phyloP scores from a whole-genome alignment of 2,797 vertebrate genomes.

The Tapera naevia region DNA sequence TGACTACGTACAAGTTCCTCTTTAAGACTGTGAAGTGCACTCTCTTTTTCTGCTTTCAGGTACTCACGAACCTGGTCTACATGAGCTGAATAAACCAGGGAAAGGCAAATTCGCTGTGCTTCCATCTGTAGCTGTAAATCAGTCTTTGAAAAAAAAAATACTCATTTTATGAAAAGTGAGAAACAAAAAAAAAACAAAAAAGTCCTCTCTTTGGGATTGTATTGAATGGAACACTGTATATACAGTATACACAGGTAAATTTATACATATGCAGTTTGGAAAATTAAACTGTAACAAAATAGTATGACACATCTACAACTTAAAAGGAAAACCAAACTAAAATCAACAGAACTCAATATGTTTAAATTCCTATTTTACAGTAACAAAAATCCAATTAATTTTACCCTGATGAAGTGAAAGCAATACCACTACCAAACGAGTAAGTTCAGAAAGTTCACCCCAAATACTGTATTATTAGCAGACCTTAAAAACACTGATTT shows the following conservation, averaged over 20 bases:
- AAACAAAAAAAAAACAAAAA: not conserved
- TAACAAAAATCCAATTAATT: not conserved
- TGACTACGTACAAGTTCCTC: constrained; percentile 76
- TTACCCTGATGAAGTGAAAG: not conserved
- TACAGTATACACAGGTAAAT: not conserved
- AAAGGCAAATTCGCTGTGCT: constrained; percentile 92
- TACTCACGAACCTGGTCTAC: constrained; percentile 84
- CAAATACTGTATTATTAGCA: not conserved
- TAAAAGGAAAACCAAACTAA: not conserved
- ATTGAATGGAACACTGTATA: not conserved
- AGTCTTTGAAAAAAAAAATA: constrained; percentile 73
- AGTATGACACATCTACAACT: not conserved
- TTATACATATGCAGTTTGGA: not conserved
- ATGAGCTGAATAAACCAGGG: constrained; percentile 90
- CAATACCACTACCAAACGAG: accelerated
- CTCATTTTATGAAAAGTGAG: not conserved
- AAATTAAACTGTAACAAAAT: not conserved
- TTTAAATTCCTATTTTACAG: not conserved
- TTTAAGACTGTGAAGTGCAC: constrained; percentile 77
- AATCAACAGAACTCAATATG: not conserved
- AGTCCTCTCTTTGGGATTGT: not conserved
- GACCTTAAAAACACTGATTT: not conserved
- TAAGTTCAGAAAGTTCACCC: not conserved
- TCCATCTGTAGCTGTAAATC: constrained; percentile 90
- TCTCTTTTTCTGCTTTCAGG: constrained; percentile 83